Evolutionary conservation across 2,888 invertebrate species (phyloP).

Genomic region (Periphyllus acericola): DNA sequence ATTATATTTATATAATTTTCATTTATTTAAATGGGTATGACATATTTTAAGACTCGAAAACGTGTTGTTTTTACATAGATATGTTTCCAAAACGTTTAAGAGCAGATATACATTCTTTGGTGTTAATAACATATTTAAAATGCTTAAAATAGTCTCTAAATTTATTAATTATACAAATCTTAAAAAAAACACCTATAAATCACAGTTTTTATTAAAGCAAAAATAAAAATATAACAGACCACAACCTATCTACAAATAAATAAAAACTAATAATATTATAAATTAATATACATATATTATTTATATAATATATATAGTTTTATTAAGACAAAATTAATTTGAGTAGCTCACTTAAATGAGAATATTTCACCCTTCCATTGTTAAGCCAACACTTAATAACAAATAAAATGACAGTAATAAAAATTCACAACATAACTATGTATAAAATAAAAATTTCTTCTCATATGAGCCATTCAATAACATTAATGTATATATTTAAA

Average conservation of each 20-base stretch:
- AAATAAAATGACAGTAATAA: neutral
- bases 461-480: constrained; percentile 18
- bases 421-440: neutral
- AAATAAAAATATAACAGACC: constrained; percentile 44
- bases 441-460: constrained; percentile 22
- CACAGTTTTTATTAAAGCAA: constrained; percentile 21
- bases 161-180: constrained; percentile 26
- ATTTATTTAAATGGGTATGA: constrained; percentile 33
- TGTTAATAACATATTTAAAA: constrained; percentile 40
- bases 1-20: constrained; percentile 14
- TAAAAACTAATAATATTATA: neutral
- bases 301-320: neutral
- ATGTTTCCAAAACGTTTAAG: constrained; percentile 13
- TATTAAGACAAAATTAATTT: constrained; percentile 7
- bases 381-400: neutral
- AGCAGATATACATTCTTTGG: constrained; percentile 21
- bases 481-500: neutral
- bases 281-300: constrained; percentile 21
- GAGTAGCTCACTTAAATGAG: constrained; percentile 18
- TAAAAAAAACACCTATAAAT: constrained; percentile 38
- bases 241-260: constrained; percentile 49
- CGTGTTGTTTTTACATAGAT: neutral
- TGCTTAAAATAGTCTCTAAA: constrained; percentile 10
- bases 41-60: constrained; percentile 20
- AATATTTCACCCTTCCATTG: constrained; percentile 2